These are phyloP conservation scores for Podarcis siculus DNA, from an alignment of 2,797 vertebrate species.

Conservation along the genomic window DNA sequence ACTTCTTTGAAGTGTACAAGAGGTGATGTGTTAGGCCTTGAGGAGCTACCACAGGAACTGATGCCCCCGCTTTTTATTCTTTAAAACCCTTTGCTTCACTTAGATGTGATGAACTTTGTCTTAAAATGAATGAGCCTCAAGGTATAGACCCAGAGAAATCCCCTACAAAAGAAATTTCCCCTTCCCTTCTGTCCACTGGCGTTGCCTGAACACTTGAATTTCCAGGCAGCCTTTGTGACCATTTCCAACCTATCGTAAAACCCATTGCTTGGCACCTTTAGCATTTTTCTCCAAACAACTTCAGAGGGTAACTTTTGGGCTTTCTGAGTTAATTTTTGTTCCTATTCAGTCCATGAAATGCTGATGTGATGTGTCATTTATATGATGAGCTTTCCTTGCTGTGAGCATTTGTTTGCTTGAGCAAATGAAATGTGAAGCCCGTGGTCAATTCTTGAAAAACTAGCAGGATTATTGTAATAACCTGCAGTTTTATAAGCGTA, in stretches of 20 bases:
- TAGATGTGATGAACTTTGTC: slow-evolving; percentile 28
- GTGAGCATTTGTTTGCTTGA: not conserved
- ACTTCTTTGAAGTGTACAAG: not conserved
- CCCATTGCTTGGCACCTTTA: slow-evolving; percentile 21
- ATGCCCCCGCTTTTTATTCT: not conserved
- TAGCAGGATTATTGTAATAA: not conserved
- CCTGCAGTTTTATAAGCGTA: too few relatives aligned
- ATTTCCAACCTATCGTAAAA: slow-evolving; percentile 35
- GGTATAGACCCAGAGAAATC: not conserved
- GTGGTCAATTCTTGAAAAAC: not conserved
- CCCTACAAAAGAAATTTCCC: not conserved
- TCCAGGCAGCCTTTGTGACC: not conserved
- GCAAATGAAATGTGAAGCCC: not conserved
- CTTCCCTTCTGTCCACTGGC: not conserved
- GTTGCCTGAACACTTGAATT: slow-evolving; percentile 24
- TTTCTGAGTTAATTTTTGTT: slow-evolving; percentile 36
- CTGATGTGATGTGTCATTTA: slow-evolving; percentile 43
- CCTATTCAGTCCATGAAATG: slow-evolving; percentile 37
- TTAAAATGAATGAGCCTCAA: slow-evolving; percentile 13
- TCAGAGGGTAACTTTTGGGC: slow-evolving; percentile 55
- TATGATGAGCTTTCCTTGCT: slow-evolving; percentile 5
- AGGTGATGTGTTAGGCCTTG: slow-evolving; percentile 18
- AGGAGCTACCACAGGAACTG: slow-evolving; percentile 4
- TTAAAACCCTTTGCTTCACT: not conserved
- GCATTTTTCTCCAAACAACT: slow-evolving; percentile 15